Evolutionary conservation across 2,113 vertebrate genomes (phyloP), one percentile per base, ranked within the genome.

Genomic region (Dasyurus viverrinus): DNA sequence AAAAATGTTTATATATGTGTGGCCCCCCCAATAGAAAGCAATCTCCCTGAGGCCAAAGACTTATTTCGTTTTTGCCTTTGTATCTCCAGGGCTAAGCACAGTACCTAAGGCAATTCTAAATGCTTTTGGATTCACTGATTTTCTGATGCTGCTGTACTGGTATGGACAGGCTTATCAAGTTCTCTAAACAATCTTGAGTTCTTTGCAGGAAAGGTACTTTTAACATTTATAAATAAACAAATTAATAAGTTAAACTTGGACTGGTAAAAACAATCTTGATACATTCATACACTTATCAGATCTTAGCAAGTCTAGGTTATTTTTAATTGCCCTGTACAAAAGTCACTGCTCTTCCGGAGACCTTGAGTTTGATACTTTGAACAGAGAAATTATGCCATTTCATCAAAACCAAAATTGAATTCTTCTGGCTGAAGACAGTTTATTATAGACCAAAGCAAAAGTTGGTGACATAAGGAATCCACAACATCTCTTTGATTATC

Each of bases 361-460:
- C 91, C 90, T 93, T 95, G 92, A 94, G 53, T 53, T 93, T 95
- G 54, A 92, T 53, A 95, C 96, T 97, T 97, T 96, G 95, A 53
- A 91, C 92, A 0, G 60, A 48, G 54, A 2, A 22, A 93, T 94
- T 90, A 76, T 25, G 0, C 93, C 48, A 94, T 42, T 30, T 0
- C 30, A 36, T 27, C 27, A 89, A 89, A 94, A 54, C 30, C 23
- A 6, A 46, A 11, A 47, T 93, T 91, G 48, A 9, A 92, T 89
- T 89, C 89, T 91, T 8, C 25, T 46, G 26, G 42, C 47, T n/a
- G 46, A 48, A 90, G 42, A n/a, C 1, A 14, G 24, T 25, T 90
- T 93, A 57, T 68, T 9, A 54, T 11, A 25, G 68, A 53, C 50
- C 3, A 54, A 25, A 2, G 27, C 26, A 68, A 91, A 91, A 54